Evolutionary conservation across 2,113 vertebrate genomes (phyloP).

Genomic region (Colaptes auratus): DNA sequence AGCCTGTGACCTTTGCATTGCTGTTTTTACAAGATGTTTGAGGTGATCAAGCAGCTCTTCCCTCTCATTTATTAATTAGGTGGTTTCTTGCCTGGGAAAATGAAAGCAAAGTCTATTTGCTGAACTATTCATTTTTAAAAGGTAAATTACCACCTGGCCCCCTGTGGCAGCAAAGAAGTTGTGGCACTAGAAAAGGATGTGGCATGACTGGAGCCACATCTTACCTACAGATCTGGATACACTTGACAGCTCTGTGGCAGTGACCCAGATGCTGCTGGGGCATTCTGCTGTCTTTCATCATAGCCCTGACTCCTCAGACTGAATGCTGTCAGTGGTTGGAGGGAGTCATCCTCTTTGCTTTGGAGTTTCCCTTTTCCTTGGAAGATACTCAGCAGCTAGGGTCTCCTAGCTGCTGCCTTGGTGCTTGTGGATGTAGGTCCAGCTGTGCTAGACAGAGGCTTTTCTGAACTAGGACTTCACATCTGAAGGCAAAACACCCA

Average conservation of each 20-base stretch:
- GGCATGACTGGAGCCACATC: background rate
- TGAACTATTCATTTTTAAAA: background rate
- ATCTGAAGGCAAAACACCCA: background rate
- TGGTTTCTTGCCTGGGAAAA: background rate
- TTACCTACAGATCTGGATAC: background rate
- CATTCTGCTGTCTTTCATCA: too few species aligned
- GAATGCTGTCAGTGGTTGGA: accelerated
- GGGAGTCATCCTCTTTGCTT: background rate
- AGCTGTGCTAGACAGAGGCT: background rate
- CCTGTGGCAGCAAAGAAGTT: background rate
- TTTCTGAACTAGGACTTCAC: background rate
- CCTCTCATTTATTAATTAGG: background rate
- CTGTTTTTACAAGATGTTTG: background rate
- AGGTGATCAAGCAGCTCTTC: background rate
- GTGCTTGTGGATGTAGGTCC: background rate
- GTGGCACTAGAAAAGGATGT: background rate
- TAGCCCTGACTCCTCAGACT: background rate
- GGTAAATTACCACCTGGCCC: background rate
- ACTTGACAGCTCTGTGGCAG: background rate
- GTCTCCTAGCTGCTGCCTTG: background rate
- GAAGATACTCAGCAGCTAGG: accelerated
- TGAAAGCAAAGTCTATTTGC: background rate
- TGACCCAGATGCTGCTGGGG: accelerated
- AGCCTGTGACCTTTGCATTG: background rate
- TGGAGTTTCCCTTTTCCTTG: background rate